Base-by-base conservation (phyloP, 2,797 vertebrate genomes). In the Scleropages formosus region DNA sequence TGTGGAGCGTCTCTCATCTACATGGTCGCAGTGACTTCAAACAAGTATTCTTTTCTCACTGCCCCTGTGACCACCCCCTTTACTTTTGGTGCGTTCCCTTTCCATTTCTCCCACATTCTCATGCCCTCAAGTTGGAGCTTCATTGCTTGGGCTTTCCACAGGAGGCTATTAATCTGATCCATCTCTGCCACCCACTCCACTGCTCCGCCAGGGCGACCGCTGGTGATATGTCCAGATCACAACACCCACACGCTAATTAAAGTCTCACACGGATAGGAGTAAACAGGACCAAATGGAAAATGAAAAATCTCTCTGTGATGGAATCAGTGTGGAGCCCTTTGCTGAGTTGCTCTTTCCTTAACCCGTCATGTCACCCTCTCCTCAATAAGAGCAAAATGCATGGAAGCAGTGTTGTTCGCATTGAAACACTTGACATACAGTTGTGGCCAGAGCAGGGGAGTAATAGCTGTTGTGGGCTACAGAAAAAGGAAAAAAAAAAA, bases 391-490 rank as follows among this genome's bases (percentile, higher is more conserved):
- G n/a, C n/a, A n/a, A 15, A 90, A 58, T 39, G 46, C n/a, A 65
- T 90, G 91, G 92, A 90, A 91, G 88, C 92, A 93, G 93, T 93
- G 93, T 93, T 91, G 12, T 20, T n/a, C n/a, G 53, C 53, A 16
- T 20, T 69, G 1, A n/a, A 22, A 15, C 53, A 47, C 71, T n/a
- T 26, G 56, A 8, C 27, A 22, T 31, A 15, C 26, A 15, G 62
- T 31, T 12, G 27, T 26, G 58, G 58, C 56, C 18, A 73, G 18
- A 67, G 31, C 65, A 12, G 92, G 88, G 84, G 90, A 88, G 88
- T 93, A 93, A 93, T 93, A 93, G 92, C 90, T 93, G 88, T 92
- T 90, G 89, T 90, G 90, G 89, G 86, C 86, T 89, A 10, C 87
- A 85, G 85, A 88, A 92, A n/a, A n/a, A n/a, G n/a, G n/a, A n/a